Base-by-base conservation (phyloP, 2,797 vertebrate genomes). In the Arnoldichthys spilopterus region DNA sequence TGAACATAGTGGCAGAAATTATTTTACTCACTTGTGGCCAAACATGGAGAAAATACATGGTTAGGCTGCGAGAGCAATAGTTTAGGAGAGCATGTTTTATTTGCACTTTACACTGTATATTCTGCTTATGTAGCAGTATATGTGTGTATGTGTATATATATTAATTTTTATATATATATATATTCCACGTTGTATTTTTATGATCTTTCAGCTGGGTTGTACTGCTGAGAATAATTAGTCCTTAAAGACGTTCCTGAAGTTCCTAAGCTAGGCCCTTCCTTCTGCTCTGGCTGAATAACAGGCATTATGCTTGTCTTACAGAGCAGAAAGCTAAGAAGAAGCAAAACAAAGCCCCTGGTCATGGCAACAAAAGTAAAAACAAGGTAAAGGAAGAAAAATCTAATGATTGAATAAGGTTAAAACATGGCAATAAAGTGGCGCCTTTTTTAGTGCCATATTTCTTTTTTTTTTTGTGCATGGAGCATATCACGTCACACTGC, bases 241-340 rank as follows among this genome's bases (percentile, higher is more conserved):
- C 24, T 73, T n/a, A 16, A 12, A 63, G 37, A 22, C 71, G 40
- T 73, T 8, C 26, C 49, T 53, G 5, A 15, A 37, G 24, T n/a
- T n/a, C 51, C 70, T 74, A 61, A 32, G 11, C 37, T 76, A 67
- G 22, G 16, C 64, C 59, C 56, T 77, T 79, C 12, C 26, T 32
- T n/a, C 47, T 77, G 77, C 45, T n/a, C 24, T 73, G 24, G 40
- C 30, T 77, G 51, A 63, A 82, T 54, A 75, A 83, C 76, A 77
- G 79, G 64, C 77, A 68, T 77, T 89, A 56, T 87, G n/a, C 63
- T 12, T 91, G 78, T 90, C 77, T 93, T 91, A 82, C 88, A 94
- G 93, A 72, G 82, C 86, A 91, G 89, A 94, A 92, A 90, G 30
- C 86, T 87, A 92, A 90, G 86, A 91, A 87, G 91, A 84, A 80